Evolutionary conservation across 2,797 vertebrate genomes (phyloP), one percentile per base, ranked within the genome.

Genomic region (Menidia menidia): DNA sequence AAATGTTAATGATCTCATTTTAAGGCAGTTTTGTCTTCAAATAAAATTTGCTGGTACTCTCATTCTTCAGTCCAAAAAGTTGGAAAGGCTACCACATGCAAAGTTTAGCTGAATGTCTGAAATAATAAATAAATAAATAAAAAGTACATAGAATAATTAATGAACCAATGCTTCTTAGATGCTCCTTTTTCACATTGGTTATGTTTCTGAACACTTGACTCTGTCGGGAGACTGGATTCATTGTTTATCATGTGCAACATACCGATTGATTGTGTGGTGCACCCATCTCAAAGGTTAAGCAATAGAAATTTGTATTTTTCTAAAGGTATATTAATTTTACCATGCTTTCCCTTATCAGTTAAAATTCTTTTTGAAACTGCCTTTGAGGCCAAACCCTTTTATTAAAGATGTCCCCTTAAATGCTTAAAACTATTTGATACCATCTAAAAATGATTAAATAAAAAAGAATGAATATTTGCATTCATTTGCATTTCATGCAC

Each of bases 271-370:
- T 13, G 11, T 52, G 9, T 12, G 18, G 4, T 52, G 50, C 50
- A 30, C 50, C 41, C 60, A 51, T 63, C 18, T 41, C 14, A 51
- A 51, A 62, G 8, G 2, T 39, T 41, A 41, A 52, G 47, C 60
- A 63, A 30, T 12, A 52, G 16, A 19, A 52, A 19, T 16, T 32
- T 13, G 16, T 53, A 8, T 30, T 52, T 54, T 41, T 64, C 52
- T 39, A 39, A 39, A 39, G 35, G 35, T 7, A 39, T 39, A 39
- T 39, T 2, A 39, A 5, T 39, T 39, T 6, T 39, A 6, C 10
- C 25, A 7, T 39, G 10, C 35, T 39, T 5, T 6, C 35, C 35
- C 10, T 7, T 7, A 10, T 39, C 35, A 10, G 10, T 39, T 39
- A 39, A 39, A 39, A 39, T 10, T 39, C 35, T 39, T 39, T 39